Percentiles rank a stretch among this genome's conserved stretches.
phyloP scores from a whole-genome alignment of 2,797 vertebrate species.

The Pterois miles region DNA sequence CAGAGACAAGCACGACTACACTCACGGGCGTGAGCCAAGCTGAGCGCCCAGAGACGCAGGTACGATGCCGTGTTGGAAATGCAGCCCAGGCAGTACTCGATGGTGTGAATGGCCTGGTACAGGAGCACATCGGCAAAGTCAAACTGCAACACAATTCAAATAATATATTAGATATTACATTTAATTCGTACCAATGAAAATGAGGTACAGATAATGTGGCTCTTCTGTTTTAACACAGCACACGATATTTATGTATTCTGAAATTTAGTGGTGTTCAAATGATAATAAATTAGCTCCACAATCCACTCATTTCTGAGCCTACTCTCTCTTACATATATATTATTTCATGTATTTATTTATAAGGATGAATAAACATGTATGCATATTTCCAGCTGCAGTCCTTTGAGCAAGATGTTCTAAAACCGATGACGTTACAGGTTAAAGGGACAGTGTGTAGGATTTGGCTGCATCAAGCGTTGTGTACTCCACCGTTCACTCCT shows the following conservation, averaged over 20 bases:
- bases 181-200: background rate
- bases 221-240: background rate
- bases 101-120: conserved; percentile 96
- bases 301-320: background rate
- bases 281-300: background rate
- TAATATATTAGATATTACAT: background rate
- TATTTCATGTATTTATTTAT: background rate
- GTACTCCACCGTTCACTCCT: no score
- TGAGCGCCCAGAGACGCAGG: conserved; percentile 96
- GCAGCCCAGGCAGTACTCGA: conserved; percentile 97
- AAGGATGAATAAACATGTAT: background rate
- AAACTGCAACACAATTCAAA: conserved; percentile 85
- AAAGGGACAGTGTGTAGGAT: no score
- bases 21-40: conserved; percentile 96
- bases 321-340: background rate
- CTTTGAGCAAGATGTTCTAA: background rate
- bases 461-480: no score
- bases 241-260: background rate
- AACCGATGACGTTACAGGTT: background rate
- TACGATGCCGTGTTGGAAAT: conserved; percentile 98
- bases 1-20: conserved; percentile 13
- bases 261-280: background rate
- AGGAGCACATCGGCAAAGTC: conserved; percentile 92
- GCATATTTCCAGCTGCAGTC: background rate
- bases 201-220: background rate